Evolutionary conservation across 2,113 vertebrate species (phyloP).

Genomic region (Anoplopoma fimbria): DNA sequence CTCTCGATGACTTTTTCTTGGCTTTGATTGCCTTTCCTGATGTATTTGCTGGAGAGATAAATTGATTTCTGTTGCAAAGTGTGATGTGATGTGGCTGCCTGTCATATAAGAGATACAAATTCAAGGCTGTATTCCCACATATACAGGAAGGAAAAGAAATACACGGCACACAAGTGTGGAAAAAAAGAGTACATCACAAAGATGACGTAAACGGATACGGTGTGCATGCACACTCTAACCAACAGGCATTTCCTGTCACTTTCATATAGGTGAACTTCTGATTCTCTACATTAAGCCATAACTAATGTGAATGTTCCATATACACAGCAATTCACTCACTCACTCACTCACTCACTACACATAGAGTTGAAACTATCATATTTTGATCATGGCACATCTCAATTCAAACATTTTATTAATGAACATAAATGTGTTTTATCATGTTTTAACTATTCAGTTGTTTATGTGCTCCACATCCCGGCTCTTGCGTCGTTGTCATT

Average conservation of each 20-base stretch:
- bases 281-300: neutral
- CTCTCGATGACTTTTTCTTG: constrained; percentile 50
- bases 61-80: constrained; percentile 63
- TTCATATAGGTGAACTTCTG: neutral
- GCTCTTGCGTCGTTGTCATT: constrained; percentile 18
- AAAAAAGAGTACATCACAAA: neutral
- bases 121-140: neutral
- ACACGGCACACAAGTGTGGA: neutral
- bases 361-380: neutral
- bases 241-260: neutral
- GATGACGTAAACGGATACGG: neutral
- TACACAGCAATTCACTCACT: neutral
- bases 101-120: constrained; percentile 47
- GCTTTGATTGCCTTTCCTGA: constrained; percentile 49
- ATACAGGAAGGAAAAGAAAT: neutral
- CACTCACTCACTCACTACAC: neutral
- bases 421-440: neutral
- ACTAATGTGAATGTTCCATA: neutral
- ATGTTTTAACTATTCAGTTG: neutral
- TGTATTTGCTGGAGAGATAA: constrained; percentile 62
- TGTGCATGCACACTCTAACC: neutral
- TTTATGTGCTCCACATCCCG: neutral
- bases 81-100: constrained; percentile 21
- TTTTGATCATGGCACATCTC: neutral
- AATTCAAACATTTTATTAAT: neutral